These are phyloP conservation scores for Brevipalpus yothersi DNA, from an alignment of 1,140 invertebrate species.

Conservation along the genomic window DNA sequence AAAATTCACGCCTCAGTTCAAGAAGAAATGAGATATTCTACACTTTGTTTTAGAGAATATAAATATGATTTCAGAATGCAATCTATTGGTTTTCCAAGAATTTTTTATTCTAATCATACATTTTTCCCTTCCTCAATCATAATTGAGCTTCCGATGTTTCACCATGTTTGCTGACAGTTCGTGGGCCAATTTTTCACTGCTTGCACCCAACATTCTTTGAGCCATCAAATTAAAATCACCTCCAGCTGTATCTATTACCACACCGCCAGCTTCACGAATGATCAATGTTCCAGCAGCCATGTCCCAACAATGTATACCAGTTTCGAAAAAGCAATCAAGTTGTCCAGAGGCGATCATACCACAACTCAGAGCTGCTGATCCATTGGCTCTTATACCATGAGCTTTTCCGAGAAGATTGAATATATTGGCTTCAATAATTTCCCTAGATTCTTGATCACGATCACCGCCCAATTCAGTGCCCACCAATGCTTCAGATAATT, in stretches of 20 bases:
- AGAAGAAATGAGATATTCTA: too few species aligned
- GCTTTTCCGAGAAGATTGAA: slow-evolving; percentile 34
- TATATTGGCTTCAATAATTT: slow-evolving; percentile 50
- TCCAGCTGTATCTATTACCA: slow-evolving; percentile 59
- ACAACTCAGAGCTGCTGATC: slow-evolving; percentile 78
- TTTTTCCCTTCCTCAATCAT: neutral
- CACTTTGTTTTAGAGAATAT: too few species aligned
- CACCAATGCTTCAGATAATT: slow-evolving; percentile 34
- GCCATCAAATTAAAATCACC: slow-evolving; percentile 50
- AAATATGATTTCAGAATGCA: too few species aligned
- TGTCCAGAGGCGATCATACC: slow-evolving; percentile 63
- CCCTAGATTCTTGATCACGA: slow-evolving; percentile 42
- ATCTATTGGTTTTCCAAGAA: too few species aligned
- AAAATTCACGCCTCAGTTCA: too few species aligned
- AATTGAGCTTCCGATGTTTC: neutral
- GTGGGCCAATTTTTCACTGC: neutral
- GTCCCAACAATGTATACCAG: slow-evolving; percentile 64
- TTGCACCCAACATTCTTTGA: slow-evolving; percentile 34
- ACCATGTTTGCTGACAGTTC: neutral
- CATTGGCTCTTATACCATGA: slow-evolving; percentile 55
- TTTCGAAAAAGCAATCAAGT: slow-evolving; percentile 69
- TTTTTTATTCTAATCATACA: too few species aligned
- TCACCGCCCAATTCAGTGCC: slow-evolving; percentile 60
- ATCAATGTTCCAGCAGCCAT: slow-evolving; percentile 61
- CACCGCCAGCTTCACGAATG: slow-evolving; percentile 67